phyloP scores from a whole-genome alignment of 2,113 vertebrate genomes.

The Glaucomys volans region DNA sequence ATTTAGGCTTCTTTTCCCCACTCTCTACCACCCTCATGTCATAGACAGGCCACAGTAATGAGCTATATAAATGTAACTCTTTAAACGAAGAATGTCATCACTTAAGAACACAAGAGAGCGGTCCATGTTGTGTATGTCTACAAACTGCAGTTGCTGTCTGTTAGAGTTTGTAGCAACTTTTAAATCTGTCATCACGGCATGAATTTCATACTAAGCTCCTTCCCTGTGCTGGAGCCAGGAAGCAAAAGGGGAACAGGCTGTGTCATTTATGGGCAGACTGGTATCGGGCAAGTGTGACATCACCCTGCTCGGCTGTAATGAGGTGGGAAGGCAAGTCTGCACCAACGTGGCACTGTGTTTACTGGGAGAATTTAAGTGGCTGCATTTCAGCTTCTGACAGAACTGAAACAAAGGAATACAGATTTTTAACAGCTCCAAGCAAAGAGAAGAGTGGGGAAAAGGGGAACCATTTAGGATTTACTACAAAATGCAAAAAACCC shows the following conservation, averaged over 20 bases:
- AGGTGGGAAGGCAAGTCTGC: conserved; percentile 89
- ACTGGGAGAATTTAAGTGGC: conserved; percentile 85
- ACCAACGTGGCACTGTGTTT: conserved; percentile 89
- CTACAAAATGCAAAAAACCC: conserved; percentile 78
- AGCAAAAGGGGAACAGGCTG: conserved; percentile 89
- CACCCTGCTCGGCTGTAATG: conserved; percentile 89
- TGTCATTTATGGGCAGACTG: conserved; percentile 90
- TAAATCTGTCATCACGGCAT: conserved; percentile 99
- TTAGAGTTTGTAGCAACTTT: conserved; percentile 96
- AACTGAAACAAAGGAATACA: conserved; percentile 85
- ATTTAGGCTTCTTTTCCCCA: conserved; percentile 87
- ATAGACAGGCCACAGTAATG: conserved; percentile 89
- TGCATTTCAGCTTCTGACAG: conserved; percentile 86
- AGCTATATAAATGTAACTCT: conserved; percentile 91
- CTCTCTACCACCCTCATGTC: conserved; percentile 81
- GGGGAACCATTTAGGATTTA: conserved; percentile 69
- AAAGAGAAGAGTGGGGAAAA: conserved; percentile 34
- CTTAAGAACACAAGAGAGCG: conserved; percentile 92
- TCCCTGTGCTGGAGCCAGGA: conserved; percentile 89
- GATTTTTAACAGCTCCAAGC: conserved; percentile 74
- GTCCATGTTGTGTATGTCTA: conserved; percentile 94
- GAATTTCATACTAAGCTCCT: conserved; percentile 92
- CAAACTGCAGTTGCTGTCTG: conserved; percentile 95
- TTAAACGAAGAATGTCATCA: conserved; percentile 98
- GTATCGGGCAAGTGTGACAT: conserved; percentile 91